Base-by-base conservation (phyloP, 2,888 invertebrate genomes). In the Scaptomyza parva region DNA sequence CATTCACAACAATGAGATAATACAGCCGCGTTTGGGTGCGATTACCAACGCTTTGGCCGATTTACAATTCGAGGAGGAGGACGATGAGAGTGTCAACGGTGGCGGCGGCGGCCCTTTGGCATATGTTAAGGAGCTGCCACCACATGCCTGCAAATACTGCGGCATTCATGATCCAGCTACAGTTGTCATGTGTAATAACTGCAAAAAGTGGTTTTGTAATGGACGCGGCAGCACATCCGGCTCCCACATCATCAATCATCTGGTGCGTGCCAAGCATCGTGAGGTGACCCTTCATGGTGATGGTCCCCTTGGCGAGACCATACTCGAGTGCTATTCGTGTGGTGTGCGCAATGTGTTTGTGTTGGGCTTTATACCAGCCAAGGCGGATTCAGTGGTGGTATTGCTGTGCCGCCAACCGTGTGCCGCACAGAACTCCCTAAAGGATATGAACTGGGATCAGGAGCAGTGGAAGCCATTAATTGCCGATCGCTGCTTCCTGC, bases 151-250 rank as follows among this genome's bases (percentile, higher is more conserved):
- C 94, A 98, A 98, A 91, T 99, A 99, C 91, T 99, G 99, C 92
- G 99, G 99, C 47, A 98, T 99, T 74, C 98, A 99, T 91, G 89
- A 89, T 63, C 89, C 87, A 9, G 76, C 87, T 51, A 79, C 87
- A 0, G 99, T 99, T 39, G 98, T 99, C 57, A 97, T 97, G 96
- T 99, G 99, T 92, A 99, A 99, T 91, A 95, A 97, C 66, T 99
- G 99, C 91, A 98, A 98, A 91, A 99, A 99, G 91, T 99, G 99
- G 99, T 99, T 99, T 91, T 99, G 99, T 92, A 99, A 99, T 93
- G 99, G 99, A 1, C 95, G 99, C 61, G 99, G 99, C 14, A 98
- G 97, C 90, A 99, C 99, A 1, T 98, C 98, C 0, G 99, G 98
- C 24, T 99, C 99, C 47, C 99, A 99, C 90, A 99, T 99, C 80